These are phyloP conservation scores for Sinocyclocheilus rhinocerous DNA, from an alignment of 2,113 vertebrate genomes.

Conservation along the genomic window DNA sequence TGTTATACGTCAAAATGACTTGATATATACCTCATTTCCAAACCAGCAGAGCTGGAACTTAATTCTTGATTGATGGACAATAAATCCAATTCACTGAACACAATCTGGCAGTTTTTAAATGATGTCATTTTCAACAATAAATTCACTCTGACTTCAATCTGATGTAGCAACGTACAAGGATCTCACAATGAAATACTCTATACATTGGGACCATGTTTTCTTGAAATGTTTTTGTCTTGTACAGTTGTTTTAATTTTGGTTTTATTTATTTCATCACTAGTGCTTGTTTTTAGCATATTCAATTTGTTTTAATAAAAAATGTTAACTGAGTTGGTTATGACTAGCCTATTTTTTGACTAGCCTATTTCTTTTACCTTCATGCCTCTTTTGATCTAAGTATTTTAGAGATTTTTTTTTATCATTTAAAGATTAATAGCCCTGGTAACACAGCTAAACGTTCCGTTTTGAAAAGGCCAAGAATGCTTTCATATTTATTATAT, in stretches of 20 bases:
- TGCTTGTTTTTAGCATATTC: conserved; percentile 90
- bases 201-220: conserved; percentile 80
- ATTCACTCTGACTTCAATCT: conserved; percentile 53
- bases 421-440: too few species aligned
- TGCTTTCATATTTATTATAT: neutral
- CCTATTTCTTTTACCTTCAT: neutral
- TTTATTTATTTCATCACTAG: conserved; percentile 99
- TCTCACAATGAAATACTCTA: conserved; percentile 86
- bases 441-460: neutral
- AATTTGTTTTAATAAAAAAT: conserved; percentile 83
- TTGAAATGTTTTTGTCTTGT: conserved; percentile 71
- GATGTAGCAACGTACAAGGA: conserved; percentile 81
- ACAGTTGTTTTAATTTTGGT: conserved; percentile 81
- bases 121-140: conserved; percentile 1
- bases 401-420: neutral
- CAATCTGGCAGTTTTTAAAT: conserved; percentile 13
- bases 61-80: conserved; percentile 43
- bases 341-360: neutral
- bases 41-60: conserved; percentile 77
- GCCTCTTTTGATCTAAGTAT: neutral
- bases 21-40: conserved; percentile 82
- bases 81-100: conserved; percentile 69
- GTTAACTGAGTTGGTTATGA: conserved; percentile 34
- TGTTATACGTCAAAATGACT: conserved; percentile 68
- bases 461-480: neutral